Evolutionary conservation across 2,113 vertebrate species (phyloP).

Genomic region (Chamaea fasciata): DNA sequence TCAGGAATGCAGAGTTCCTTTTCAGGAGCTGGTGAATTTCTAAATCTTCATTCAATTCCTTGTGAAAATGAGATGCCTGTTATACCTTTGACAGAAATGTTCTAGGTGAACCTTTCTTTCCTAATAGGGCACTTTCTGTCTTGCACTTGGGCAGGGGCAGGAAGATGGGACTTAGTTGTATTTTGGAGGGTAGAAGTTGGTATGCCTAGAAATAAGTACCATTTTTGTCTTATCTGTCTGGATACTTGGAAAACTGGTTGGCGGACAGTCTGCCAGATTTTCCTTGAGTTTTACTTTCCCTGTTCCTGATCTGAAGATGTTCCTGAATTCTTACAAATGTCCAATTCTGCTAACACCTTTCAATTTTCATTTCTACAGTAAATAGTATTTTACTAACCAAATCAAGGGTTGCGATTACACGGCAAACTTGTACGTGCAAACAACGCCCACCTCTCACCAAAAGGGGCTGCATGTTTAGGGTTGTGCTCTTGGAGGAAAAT

Average conservation of each 20-base stretch:
- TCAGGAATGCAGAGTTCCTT: not conserved
- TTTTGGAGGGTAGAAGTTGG: not conserved
- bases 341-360: not conserved
- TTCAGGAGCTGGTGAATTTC: not conserved
- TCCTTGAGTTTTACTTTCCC: not conserved
- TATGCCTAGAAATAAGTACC: not conserved
- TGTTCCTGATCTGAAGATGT: not conserved
- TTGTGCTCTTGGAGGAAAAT: not conserved
- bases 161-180: not conserved
- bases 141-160: not conserved
- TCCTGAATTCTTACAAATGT: not conserved
- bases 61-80: not conserved
- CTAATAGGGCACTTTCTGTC: not conserved
- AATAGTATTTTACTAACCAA: not conserved
- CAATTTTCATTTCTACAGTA: not conserved
- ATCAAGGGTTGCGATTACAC: not conserved
- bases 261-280: not conserved
- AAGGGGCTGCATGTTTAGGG: not conserved
- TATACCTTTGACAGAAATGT: not conserved
- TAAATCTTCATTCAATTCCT: not conserved
- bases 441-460: rapidly evolving
- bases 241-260: not conserved
- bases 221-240: not conserved
- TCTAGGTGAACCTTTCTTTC: not conserved
- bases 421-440: not conserved